phyloP scores from a whole-genome alignment of 2,888 invertebrate species.

The Belgica antarctica region DNA sequence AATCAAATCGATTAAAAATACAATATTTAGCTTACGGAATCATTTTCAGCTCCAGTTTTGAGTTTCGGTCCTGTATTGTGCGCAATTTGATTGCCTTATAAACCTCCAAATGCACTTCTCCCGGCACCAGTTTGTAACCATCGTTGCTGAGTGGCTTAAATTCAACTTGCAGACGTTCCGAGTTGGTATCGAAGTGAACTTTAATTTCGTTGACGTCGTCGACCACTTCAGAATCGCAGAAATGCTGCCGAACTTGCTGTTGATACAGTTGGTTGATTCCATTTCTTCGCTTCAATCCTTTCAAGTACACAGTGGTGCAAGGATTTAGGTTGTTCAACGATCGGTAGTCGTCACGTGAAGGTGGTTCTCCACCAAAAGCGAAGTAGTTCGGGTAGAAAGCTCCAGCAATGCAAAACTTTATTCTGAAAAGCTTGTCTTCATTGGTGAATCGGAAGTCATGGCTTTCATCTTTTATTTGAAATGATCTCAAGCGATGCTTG shows the following conservation, averaged over 20 bases:
- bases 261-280: conserved; percentile 72
- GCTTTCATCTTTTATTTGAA: not conserved
- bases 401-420: conserved; percentile 61
- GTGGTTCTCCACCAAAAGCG: conserved; percentile 49
- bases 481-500: conserved; percentile 58
- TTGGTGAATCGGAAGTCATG: conserved; percentile 55
- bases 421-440: conserved; percentile 60
- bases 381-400: conserved; percentile 95
- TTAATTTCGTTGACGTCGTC: conserved; percentile 45
- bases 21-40: not conserved
- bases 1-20: too few species aligned
- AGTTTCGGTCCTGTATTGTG: not conserved
- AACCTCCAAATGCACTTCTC: conserved; percentile 65
- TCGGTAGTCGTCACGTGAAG: conserved; percentile 50
- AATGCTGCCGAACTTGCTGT: conserved; percentile 61
- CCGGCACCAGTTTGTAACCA: conserved; percentile 54
- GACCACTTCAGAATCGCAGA: conserved; percentile 54
- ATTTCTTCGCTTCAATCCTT: conserved; percentile 59
- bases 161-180: conserved; percentile 66
- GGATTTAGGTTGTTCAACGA: conserved; percentile 65
- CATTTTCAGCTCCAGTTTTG: not conserved
- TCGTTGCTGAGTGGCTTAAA: conserved; percentile 57
- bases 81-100: conserved; percentile 70
- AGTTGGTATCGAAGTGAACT: conserved; percentile 54
- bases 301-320: conserved; percentile 68